Conservation (phyloP, 92 coral and sea anemone genomes). For the Phenganax subtilis region DNA sequence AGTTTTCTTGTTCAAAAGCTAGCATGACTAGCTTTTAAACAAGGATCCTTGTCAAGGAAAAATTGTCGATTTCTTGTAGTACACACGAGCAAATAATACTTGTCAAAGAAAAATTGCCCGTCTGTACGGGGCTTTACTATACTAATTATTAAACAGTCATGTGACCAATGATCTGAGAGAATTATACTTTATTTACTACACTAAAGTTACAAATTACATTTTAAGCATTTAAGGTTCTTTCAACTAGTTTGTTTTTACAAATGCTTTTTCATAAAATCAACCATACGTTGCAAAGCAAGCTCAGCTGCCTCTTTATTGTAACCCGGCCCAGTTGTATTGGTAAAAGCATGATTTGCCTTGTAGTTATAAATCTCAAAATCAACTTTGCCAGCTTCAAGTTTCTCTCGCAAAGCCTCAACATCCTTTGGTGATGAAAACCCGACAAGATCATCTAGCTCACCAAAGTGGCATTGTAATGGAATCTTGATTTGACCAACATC, state of each 20-base stretch:
- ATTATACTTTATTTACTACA: no score
- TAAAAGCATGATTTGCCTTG: slow-evolving; percentile 77
- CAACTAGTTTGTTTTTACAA: slow-evolving; percentile 25
- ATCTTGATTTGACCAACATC: slow-evolving; percentile 71
- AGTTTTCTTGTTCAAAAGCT: no score
- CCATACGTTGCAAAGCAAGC: slow-evolving; percentile 69
- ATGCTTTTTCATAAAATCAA: slow-evolving; percentile 73
- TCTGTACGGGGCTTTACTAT: no score
- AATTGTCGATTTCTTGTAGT: no score
- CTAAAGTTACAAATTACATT: background rate
- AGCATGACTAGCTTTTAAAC: no score
- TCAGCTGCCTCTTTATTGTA: slow-evolving; percentile 59
- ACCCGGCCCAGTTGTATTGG: slow-evolving; percentile 56
- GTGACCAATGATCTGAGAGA: no score
- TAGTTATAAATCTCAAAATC: slow-evolving; percentile 62
- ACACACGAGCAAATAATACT: no score
- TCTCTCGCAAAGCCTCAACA: slow-evolving; percentile 54
- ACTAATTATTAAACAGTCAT: no score
- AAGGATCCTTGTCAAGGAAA: no score
- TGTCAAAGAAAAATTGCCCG: no score
- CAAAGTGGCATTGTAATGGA: slow-evolving; percentile 93
- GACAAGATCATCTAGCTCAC: slow-evolving; percentile 53
- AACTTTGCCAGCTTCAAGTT: slow-evolving; percentile 67
- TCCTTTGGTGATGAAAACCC: slow-evolving; percentile 58
- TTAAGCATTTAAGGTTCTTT: background rate